Percentiles rank a stretch among this genome's conserved stretches.
Conservation (phyloP, 2,797 vertebrate species). For the Euthynnus affinis region DNA sequence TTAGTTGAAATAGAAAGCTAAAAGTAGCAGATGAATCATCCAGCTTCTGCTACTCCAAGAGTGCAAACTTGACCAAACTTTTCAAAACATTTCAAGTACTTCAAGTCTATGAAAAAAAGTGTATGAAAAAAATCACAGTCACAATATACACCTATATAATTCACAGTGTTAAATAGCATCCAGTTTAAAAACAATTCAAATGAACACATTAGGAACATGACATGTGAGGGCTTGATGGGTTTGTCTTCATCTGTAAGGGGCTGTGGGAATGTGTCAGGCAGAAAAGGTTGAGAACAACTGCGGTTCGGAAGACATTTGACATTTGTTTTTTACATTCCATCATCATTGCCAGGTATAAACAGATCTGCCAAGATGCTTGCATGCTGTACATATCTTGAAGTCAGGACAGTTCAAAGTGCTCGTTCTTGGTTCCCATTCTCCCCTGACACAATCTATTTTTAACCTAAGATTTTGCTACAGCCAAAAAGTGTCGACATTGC, state of each 20-base stretch:
- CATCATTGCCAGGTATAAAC: not conserved
- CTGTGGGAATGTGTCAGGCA: not conserved
- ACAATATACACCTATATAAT: too few relatives aligned
- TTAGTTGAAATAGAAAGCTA: too few relatives aligned
- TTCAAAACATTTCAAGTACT: too few relatives aligned
- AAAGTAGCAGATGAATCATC: too few relatives aligned
- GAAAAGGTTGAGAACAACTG: too few relatives aligned
- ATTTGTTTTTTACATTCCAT: not conserved
- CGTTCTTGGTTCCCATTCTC: conserved; percentile 12
- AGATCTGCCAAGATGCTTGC: conserved; percentile 3
- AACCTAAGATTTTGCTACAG: conserved; percentile 43
- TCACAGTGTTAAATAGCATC: too few relatives aligned
- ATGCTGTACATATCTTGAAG: not conserved
- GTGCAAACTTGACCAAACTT: too few relatives aligned
- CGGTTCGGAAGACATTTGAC: not conserved
- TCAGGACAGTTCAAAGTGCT: conserved; percentile 18
- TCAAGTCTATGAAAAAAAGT: not conserved
- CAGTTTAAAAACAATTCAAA: too few relatives aligned
- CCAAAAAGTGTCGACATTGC: conserved; percentile 27
- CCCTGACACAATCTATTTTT: conserved; percentile 38
- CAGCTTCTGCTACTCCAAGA: too few relatives aligned
- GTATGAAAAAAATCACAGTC: too few relatives aligned
- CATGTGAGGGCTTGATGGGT: too few relatives aligned
- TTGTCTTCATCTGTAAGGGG: not conserved
- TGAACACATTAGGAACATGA: too few relatives aligned